Evolutionary conservation across 1,140 invertebrate species (phyloP), one percentile per base, ranked within the genome.

Genomic region (Linepithema humile): DNA sequence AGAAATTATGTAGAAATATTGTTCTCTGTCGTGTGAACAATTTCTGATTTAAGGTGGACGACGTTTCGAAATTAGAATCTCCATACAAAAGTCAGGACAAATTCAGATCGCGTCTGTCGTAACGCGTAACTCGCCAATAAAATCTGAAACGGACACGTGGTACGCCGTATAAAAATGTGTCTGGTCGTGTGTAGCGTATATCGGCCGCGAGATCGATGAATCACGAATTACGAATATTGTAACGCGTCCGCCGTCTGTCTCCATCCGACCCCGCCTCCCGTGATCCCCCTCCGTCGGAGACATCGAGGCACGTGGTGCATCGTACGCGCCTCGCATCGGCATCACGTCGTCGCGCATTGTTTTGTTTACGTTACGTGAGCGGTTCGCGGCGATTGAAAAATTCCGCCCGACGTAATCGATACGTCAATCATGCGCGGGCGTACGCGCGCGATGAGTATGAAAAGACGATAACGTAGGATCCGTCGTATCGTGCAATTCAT

Each of bases 361-460:
- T 92, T 91, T 91, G 91, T 91, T 93, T 92, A 91, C 91, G 83
- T 91, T 90, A 86, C 80, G 64, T 53, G 59, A 43, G 32, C 60
- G 82, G 40, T 43, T 48, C 23, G 23, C 53, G 67, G 35, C 84
- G 70, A 88, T 88, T 72, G 86, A 88, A 88, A 85, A 88, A 88
- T 87, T 74, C n/a, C 38, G 86, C 62, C 40, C 59, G 60, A 32
- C 20, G 74, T 82, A 53, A 65, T 78, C 67, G 80, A 80, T 70
- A 67, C 45, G 64, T 83, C 50, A 38, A 85, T 83, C 62, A 55
- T 59, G 12, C 29, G 32, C 48, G 74, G 40, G 10, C 29, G 75
- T 55, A 23, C 73, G 72, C 17, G 38, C 35, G 35, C 55, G 38
- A 60, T 62, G 53, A 40, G 15, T 59, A 48, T 75, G 38, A 29